phyloP scores from a whole-genome alignment of 2,888 invertebrate genomes.

The Lochmaea crataegi region DNA sequence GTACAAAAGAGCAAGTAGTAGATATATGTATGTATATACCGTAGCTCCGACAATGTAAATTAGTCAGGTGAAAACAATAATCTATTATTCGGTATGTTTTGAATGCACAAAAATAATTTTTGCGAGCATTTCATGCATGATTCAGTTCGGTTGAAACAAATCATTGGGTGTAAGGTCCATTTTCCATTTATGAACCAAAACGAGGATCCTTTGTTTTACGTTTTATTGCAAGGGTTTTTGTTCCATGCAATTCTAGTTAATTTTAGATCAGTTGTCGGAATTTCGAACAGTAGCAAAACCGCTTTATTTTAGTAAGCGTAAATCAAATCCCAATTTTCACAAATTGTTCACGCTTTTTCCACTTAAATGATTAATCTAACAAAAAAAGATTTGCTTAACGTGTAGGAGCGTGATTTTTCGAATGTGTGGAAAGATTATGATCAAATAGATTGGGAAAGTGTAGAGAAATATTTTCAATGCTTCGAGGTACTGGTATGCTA shows the following conservation, averaged over 20 bases:
- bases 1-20: not conserved
- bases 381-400: too few species aligned
- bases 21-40: not conserved
- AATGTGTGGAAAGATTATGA: too few species aligned
- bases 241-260: conserved; percentile 13
- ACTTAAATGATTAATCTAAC: too few species aligned
- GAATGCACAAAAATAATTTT: conserved; percentile 24
- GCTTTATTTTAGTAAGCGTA: conserved; percentile 1
- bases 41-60: not conserved
- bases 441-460: too few species aligned
- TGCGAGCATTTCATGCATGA: conserved; percentile 20
- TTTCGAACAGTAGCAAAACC: not conserved
- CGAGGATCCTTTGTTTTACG: conserved; percentile 9
- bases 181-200: conserved; percentile 10
- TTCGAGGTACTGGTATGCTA: too few species aligned
- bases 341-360: not conserved
- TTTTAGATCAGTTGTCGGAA: conserved; percentile 7
- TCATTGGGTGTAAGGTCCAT: conserved; percentile 22
- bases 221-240: conserved; percentile 6
- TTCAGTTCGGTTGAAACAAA: conserved; percentile 21
- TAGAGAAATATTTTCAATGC: too few species aligned
- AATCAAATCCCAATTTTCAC: not conserved
- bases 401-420: too few species aligned
- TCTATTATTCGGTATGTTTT: conserved; percentile 16
- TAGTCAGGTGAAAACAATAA: conserved; percentile 15